These are phyloP conservation scores for Hippoglossus hippoglossus DNA, from an alignment of 2,797 vertebrate species.

Conservation along the genomic window DNA sequence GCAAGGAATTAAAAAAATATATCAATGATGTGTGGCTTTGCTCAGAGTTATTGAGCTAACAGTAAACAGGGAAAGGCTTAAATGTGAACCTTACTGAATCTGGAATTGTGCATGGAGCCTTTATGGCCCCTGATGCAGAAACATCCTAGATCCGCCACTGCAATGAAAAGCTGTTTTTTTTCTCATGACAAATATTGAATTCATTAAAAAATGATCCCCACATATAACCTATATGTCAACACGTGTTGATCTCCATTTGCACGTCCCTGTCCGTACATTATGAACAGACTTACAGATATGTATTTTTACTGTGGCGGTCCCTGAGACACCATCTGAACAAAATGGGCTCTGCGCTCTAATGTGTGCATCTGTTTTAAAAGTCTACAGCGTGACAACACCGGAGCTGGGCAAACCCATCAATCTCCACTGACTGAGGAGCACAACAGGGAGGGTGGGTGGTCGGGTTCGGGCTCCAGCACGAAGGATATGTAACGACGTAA, in stretches of 20 bases:
- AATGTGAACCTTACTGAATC: no score
- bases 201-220: background rate
- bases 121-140: no score
- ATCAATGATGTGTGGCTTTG: no score
- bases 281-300: background rate
- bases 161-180: no score
- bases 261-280: background rate
- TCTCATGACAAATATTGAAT: no score
- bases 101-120: no score
- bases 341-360: slow-evolving; percentile 55
- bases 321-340: slow-evolving; percentile 50
- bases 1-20: no score
- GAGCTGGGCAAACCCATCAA: slow-evolving; percentile 67
- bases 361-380: slow-evolving; percentile 35
- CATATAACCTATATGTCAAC: background rate
- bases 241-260: background rate
- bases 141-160: no score
- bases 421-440: slow-evolving; percentile 33
- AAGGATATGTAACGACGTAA: slow-evolving; percentile 70
- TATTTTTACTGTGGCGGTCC: slow-evolving; percentile 25
- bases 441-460: slow-evolving; percentile 37
- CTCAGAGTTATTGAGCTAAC: no score
- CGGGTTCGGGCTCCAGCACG: slow-evolving; percentile 53
- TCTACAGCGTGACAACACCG: slow-evolving; percentile 45
- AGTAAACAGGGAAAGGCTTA: no score